These are phyloP conservation scores for Hydractinia echinata DNA, from an alignment of 30 jellyfish, hydroid and myxozoan species.

Conservation along the genomic window DNA sequence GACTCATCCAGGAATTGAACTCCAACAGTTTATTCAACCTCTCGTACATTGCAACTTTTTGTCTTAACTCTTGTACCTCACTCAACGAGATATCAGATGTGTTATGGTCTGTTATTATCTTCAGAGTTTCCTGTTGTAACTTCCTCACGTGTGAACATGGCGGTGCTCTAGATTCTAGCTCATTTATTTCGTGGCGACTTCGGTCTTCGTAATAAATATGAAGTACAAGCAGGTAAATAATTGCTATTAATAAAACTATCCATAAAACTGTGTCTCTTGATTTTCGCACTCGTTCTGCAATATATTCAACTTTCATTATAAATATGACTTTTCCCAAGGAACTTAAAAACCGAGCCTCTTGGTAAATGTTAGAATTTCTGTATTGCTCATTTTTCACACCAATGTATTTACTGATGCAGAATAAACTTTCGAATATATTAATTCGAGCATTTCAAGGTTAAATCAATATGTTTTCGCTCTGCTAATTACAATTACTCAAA, in stretches of 20 bases:
- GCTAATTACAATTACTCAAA: too few relatives aligned
- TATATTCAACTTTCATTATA: neutral
- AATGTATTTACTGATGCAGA: too few relatives aligned
- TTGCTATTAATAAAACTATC: slow-evolving; percentile 64
- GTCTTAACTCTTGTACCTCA: slow-evolving; percentile 88
- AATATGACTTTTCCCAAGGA: neutral
- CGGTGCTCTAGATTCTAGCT: neutral
- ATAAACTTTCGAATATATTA: too few relatives aligned
- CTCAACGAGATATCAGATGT: neutral
- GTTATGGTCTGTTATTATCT: neutral
- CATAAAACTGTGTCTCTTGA: slow-evolving; percentile 80
- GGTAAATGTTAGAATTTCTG: too few relatives aligned
- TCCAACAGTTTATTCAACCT: slow-evolving; percentile 86
- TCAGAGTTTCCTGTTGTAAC: slow-evolving; percentile 13
- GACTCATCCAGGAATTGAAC: slow-evolving; percentile 99
- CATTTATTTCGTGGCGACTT: neutral
- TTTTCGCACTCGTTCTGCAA: slow-evolving; percentile 22
- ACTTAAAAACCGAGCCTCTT: too few relatives aligned
- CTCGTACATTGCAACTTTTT: slow-evolving; percentile 96
- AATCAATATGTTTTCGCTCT: too few relatives aligned
- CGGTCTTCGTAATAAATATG: slow-evolving; percentile 22
- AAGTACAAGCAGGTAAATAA: slow-evolving; percentile 57
- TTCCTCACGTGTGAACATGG: slow-evolving; percentile 23
- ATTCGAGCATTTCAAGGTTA: too few relatives aligned
- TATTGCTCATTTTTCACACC: too few relatives aligned